Evolutionary conservation across 2,888 invertebrate species (phyloP).

Genomic region (Eumacrocentrus americanus): DNA sequence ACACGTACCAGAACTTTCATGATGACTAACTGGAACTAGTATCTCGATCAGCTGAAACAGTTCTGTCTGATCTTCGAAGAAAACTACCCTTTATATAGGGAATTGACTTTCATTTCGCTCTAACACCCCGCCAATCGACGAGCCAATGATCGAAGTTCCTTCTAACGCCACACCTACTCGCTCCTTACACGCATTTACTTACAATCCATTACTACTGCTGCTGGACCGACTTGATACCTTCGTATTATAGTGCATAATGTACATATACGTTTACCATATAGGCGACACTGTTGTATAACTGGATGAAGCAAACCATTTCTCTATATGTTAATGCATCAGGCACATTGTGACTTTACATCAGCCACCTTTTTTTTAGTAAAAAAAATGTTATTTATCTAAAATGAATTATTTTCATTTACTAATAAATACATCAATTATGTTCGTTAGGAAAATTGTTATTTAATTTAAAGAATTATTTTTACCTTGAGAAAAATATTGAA

Average conservation of each 20-base stretch:
- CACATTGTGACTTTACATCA: not conserved
- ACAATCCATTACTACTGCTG: constrained; percentile 24
- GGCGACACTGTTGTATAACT: constrained; percentile 24
- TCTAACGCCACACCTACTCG: constrained; percentile 58
- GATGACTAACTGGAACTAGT: constrained; percentile 39
- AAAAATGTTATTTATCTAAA: not conserved
- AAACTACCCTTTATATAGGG: constrained; percentile 62
- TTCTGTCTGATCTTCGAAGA: constrained; percentile 48
- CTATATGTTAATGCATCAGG: constrained; percentile 20
- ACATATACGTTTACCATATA: constrained; percentile 3
- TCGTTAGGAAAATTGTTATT: not conserved
- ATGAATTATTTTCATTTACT: not conserved
- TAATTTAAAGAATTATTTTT: not conserved
- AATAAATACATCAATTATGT: no score
- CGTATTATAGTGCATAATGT: constrained; percentile 54
- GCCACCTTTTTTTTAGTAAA: not conserved
- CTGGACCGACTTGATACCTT: constrained; percentile 28
- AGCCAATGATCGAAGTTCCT: constrained; percentile 46
- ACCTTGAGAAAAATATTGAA: not conserved
- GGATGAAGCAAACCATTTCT: constrained; percentile 16
- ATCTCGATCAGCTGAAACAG: constrained; percentile 42
- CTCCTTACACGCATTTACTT: constrained; percentile 42
- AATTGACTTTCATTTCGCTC: constrained; percentile 60
- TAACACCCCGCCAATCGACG: constrained; percentile 52
- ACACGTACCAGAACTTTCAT: constrained; percentile 60